Evolutionary conservation across 2,888 invertebrate species (phyloP), one percentile per base, ranked within the genome.

Genomic region (Busseola fusca): DNA sequence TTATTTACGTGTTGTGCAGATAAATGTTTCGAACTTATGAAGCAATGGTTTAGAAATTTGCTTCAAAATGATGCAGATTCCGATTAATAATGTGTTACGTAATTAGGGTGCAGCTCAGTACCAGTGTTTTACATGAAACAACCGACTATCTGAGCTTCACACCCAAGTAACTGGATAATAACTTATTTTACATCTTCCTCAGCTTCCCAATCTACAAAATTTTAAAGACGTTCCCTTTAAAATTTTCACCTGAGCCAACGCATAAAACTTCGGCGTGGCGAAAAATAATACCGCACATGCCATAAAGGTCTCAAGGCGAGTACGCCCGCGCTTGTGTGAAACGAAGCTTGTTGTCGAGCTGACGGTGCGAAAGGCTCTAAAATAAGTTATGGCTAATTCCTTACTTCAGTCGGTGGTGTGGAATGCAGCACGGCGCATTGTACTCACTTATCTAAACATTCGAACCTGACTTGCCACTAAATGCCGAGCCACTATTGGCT

Each of bases 371-470:
- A 86, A 86, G 86, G 87, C 85, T 89, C 87, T 91, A 88, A 90
- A 91, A 91, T 90, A 90, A 89, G 89, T 91, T 91, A 92, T 91
- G 86, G 90, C 90, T 91, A 92, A 92, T 92, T 90, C 90, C 86
- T 78, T 78, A 84, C 84, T 88, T 86, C 81, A 86, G 87, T 83
- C 83, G 83, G 87, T 87, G 89, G 86, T 76, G 81, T 83, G 93
- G 93, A 93, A 94, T 94, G 93, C 89, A 88, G 80, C 58, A 58
- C 69, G 54, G 73, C 80, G 80, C 74, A 84, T 80, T 84, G 84
- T 84, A 78, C 91, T 91, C 90, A 88, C 92, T 93, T 93, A 93
- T 92, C 92, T 93, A 92, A 93, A 93, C 92, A 91, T 80, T 72
- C 82, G 82, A 81, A 66, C 75, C 84, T 84, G 83, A 87, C 84